phyloP scores from a whole-genome alignment of 2,797 vertebrate genomes.

The Macrochelys suwanniensis region DNA sequence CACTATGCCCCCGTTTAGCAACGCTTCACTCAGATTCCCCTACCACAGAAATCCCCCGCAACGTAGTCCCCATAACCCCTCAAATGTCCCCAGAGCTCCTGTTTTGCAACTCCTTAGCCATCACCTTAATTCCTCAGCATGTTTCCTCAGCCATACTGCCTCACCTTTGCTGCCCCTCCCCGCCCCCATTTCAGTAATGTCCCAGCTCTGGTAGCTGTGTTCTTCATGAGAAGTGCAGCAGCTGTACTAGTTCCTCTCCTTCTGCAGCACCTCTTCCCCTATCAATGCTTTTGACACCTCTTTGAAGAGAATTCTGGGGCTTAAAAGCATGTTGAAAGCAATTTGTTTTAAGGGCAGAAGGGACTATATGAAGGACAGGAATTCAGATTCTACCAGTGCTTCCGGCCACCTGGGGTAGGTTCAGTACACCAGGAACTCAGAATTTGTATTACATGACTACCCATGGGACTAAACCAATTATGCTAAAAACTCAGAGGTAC shows the following conservation, averaged over 20 bases:
- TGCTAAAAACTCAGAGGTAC: neutral
- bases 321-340: neutral
- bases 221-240: fast-evolving
- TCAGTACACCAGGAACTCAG: neutral
- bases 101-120: too few species aligned
- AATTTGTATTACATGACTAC: neutral
- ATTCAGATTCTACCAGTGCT: neutral
- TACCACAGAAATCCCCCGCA: neutral
- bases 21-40: neutral
- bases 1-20: neutral
- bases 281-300: neutral
- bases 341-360: neutral
- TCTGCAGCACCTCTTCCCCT: too few species aligned
- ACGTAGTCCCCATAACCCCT: too few species aligned
- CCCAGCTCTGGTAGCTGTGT: neutral
- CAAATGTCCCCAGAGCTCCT: too few species aligned
- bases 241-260: fast-evolving
- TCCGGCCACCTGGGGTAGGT: fast-evolving
- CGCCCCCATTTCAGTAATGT: neutral
- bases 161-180: fast-evolving
- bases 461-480: neutral
- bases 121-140: neutral
- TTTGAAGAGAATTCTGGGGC: neutral
- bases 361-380: neutral
- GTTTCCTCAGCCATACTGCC: fast-evolving